Percentiles rank a stretch among this genome's conserved stretches.
Conservation (phyloP, 2,888 invertebrate species). For the Caenorhabditis virilis region DNA sequence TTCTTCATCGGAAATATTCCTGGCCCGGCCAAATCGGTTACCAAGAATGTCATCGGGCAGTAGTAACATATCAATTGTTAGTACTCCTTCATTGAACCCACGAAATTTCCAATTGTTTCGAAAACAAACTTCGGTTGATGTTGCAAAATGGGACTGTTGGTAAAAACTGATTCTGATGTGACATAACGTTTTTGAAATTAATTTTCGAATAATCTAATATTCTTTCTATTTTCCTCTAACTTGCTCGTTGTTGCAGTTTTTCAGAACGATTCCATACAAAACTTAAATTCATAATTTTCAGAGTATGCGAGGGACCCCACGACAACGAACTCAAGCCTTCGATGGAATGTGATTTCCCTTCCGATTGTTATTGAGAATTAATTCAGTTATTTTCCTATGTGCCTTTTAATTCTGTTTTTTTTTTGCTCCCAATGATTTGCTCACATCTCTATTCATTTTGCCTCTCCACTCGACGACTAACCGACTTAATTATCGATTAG, state of each 20-base stretch:
- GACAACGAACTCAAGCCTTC: conserved; percentile 91
- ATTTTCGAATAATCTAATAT: not conserved
- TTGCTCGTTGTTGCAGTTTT: not conserved
- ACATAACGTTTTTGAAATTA: conserved; percentile 2
- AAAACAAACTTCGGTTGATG: not conserved
- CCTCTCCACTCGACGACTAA: too few species aligned
- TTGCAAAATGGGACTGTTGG: not conserved
- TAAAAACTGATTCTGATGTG: too few species aligned
- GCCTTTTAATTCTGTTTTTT: too few species aligned
- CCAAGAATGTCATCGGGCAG: conserved; percentile 2
- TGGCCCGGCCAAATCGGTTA: conserved; percentile 1
- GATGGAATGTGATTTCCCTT: conserved; percentile 80
- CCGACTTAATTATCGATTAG: too few species aligned
- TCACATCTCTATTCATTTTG: not conserved
- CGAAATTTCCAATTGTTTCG: too few species aligned
- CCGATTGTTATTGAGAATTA: not conserved
- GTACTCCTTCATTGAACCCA: too few species aligned
- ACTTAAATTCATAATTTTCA: conserved; percentile 64
- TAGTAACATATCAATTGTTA: too few species aligned
- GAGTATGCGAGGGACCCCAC: conserved; percentile 90
- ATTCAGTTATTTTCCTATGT: too few species aligned
- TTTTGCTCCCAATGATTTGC: conserved; percentile 6
- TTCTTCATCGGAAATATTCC: not conserved
- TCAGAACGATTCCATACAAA: not conserved
- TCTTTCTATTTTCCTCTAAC: not conserved